Conservation (phyloP, 1,140 invertebrate species). For the Diploscapter pachys region DNA sequence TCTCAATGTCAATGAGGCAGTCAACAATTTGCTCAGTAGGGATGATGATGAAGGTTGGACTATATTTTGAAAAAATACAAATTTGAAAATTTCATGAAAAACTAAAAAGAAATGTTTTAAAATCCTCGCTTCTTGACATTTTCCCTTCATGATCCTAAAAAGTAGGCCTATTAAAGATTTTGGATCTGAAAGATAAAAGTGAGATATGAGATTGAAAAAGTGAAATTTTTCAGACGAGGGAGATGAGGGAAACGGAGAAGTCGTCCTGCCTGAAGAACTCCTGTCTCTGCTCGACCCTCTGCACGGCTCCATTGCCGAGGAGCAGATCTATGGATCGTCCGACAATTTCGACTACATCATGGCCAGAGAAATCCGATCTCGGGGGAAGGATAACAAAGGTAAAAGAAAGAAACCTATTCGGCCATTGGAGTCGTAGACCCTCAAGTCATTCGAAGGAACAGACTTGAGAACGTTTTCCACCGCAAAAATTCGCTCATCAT, state of each 20-base stretch:
- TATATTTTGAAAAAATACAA: not conserved
- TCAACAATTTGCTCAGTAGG: conserved; percentile 94
- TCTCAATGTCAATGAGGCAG: conserved; percentile 96
- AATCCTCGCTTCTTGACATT: no score
- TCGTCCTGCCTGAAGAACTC: conserved; percentile 75
- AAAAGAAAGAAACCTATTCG: conserved; percentile 26
- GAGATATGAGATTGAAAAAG: not conserved
- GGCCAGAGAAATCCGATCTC: conserved; percentile 76
- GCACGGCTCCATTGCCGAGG: conserved; percentile 81
- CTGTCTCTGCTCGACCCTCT: conserved; percentile 89
- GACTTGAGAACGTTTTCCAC: conserved; percentile 54
- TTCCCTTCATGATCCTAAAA: not conserved
- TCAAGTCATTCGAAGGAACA: conserved; percentile 66
- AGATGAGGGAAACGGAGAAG: conserved; percentile 46
- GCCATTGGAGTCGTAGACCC: no score
- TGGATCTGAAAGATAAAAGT: not conserved
- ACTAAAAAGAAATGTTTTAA: not conserved
- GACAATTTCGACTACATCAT: conserved; percentile 90
- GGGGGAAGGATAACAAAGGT: conserved; percentile 65
- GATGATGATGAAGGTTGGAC: conserved; percentile 81
- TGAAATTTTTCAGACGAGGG: conserved; percentile 9
- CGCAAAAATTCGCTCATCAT: no score
- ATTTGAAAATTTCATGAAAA: not conserved
- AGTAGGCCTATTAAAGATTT: not conserved
- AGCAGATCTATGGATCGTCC: conserved; percentile 84